Base-by-base conservation (phyloP, 2,113 vertebrate species). In the Procavia capensis region DNA sequence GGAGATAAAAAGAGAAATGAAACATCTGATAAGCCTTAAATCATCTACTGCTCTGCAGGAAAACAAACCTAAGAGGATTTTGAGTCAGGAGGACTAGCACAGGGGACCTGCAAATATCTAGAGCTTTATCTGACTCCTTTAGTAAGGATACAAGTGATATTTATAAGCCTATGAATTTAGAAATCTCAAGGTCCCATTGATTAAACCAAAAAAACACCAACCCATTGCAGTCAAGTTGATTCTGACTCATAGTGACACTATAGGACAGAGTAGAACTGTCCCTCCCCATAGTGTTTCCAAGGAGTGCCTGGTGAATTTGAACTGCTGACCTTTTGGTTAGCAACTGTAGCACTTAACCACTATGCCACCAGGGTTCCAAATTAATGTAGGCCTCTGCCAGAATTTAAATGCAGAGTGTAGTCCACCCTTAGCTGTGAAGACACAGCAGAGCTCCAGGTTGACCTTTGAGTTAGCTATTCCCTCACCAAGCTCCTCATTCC, bases 1-100 rank as follows among this genome's bases (percentile, higher is more conserved):
- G 22, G 20, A 91, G 74, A 89, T n/a, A 93, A 50, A 95, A 91
- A 79, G 31, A 95, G 93, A 72, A 93, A 76, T 59, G 83, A 74
- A 81, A 85, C 94, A 90, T 85, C 85, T 90, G 72, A 88, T 85
- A 88, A 95, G 80, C n/a, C 22, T 79, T 54, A 88, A 92, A 54
- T 88, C 79, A 43, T 85, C 61, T 87, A 82, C 74, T 94, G 85
- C 47, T 80, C 59, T 89, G 34, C 16, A 80, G 88, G 74, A 76
- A 81, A 95, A 54, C 50, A 54, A 88, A 25, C 34, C 91, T 74
- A 27, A 63, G 78, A 90, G 78, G 79, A 88, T 83, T 88, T 82
- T 79, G 39, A 95, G 39, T 43, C n/a, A 36, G 45, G n/a, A 88
- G 57, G 41, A 70, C 39, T 39, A 41, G 39, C 39, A 75, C 61